Conservation (phyloP, 2,888 invertebrate species). For the Noctua comes region DNA sequence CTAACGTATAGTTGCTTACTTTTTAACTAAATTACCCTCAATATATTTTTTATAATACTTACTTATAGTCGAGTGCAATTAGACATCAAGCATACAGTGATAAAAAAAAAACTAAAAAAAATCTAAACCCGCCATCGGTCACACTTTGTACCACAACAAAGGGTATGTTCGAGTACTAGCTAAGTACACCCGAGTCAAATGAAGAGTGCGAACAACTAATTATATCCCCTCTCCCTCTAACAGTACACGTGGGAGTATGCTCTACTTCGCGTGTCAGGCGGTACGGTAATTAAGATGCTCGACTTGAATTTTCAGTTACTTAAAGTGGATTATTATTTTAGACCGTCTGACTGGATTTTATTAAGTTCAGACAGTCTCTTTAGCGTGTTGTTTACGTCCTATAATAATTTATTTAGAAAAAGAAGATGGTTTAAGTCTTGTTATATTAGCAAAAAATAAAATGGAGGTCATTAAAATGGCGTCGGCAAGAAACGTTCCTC, state of each 20-base stretch:
- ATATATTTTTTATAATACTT: no score
- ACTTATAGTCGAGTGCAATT: no score
- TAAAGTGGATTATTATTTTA: conserved; percentile 13
- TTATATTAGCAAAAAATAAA: conserved; percentile 16
- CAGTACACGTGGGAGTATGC: conserved; percentile 16
- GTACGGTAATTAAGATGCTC: conserved; percentile 25
- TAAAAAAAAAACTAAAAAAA: background rate
- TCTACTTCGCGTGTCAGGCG: conserved; percentile 4
- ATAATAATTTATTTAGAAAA: background rate
- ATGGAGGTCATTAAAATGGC: conserved; percentile 12
- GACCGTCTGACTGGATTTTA: conserved; percentile 2
- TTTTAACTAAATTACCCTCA: no score
- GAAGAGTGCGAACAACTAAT: conserved; percentile 69
- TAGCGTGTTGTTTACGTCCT: background rate
- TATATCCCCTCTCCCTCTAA: conserved; percentile 52
- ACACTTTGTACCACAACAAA: conserved; percentile 41
- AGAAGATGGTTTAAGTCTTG: background rate
- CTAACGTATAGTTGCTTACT: no score
- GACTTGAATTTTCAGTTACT: conserved; percentile 2
- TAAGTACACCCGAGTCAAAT: conserved; percentile 64
- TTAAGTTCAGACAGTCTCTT: background rate
- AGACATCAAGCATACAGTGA: background rate
- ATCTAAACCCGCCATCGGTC: conserved; percentile 8
- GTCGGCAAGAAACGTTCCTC: background rate
- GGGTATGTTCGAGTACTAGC: conserved; percentile 34